Evolutionary conservation across 2,113 vertebrate species (phyloP).

Genomic region (Thermophis baileyi): DNA sequence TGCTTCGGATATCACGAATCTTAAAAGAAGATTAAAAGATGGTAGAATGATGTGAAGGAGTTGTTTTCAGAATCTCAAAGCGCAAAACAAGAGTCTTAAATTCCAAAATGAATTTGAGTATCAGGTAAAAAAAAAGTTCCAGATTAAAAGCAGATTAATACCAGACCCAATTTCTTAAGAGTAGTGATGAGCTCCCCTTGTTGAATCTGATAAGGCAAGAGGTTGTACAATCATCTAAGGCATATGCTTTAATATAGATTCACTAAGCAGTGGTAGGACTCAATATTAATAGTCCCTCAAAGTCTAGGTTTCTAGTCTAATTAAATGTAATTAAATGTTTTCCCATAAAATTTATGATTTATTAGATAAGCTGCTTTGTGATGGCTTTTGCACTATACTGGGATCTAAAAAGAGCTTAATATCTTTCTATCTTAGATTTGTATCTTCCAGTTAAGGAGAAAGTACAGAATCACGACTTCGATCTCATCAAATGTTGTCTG

Average conservation of each 20-base stretch:
- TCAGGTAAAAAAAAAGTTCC: background rate
- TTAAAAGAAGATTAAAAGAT: background rate
- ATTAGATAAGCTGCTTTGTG: background rate
- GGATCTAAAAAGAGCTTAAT: background rate
- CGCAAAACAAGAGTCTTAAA: background rate
- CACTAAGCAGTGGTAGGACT: background rate
- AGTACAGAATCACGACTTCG: background rate
- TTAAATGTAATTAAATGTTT: background rate
- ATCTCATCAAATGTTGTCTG: background rate
- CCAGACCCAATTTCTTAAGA: background rate
- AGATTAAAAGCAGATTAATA: background rate
- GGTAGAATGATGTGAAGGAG: background rate
- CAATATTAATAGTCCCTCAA: background rate
- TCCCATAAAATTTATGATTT: background rate
- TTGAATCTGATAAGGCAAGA: background rate
- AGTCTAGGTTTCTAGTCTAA: background rate
- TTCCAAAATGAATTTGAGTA: background rate
- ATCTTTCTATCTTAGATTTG: background rate
- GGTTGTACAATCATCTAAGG: background rate
- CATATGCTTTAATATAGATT: background rate
- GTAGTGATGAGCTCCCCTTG: background rate
- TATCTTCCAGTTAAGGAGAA: background rate
- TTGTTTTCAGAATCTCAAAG: background rate
- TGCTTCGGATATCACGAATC: too few relatives aligned
- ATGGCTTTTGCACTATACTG: background rate